Base-by-base conservation (phyloP, 2,888 invertebrate genomes). In the Metellina segmentata region DNA sequence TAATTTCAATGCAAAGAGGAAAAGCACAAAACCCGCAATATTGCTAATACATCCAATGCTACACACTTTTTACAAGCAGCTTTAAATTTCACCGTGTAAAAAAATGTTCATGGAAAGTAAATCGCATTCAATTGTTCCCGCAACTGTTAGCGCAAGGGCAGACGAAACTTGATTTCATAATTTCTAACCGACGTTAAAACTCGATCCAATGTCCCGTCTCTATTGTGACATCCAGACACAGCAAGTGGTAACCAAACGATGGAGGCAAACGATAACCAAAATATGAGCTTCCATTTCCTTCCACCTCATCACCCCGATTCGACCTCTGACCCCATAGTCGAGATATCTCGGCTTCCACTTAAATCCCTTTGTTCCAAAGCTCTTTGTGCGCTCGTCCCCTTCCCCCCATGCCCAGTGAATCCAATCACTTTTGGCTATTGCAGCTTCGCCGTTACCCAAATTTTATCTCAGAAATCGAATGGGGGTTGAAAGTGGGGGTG, bases 381-480 rank as follows among this genome's bases (percentile, higher is more conserved):
- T 48, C 74, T 88, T 74, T 81, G 88, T 88, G 70, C 81, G 51
- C 34, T 16, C 75, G n/a, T 72, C 81, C 81, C 72, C 69, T 61
- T 19, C 75, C 77, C 70, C 75, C 70, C 34, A 34, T 34, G 34
- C 34, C 34, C 34, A 34, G 34, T 34, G 34, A 34, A 34, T 61
- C 34, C 83, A 90, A 90, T 90, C 89, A 85, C 83, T 79, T 90
- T 90, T 78, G 72, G 72, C 81, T 48, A 70, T 70, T 48, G 49
- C 70, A 13, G 48, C 77, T 16, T n/a, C 48, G 16, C 52, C 53
- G 8, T 79, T 53, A 53, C 19, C 72, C 72, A 20, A 83, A 83
- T 83, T 83, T 83, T 83, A 83, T 83, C 83, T 51, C 19, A 13
- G 52, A 34, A 70, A 53, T 83, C 72, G 53, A 51, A 53, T n/a